Conservation (phyloP, 2,113 vertebrate genomes). For the Equus quagga region DNA sequence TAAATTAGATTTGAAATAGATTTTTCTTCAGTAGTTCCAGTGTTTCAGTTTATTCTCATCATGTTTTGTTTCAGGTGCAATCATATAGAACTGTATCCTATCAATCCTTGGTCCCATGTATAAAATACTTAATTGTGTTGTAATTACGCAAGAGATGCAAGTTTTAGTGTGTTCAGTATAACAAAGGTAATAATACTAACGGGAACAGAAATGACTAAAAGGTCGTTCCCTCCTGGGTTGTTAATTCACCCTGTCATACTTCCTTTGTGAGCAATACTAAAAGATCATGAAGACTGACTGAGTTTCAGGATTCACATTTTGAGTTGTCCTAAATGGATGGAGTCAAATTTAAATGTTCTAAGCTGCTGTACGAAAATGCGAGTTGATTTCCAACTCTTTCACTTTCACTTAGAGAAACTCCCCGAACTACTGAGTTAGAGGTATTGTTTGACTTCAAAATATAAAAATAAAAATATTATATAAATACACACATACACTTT, state of each 20-base stretch:
- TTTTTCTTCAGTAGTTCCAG: conserved; percentile 14
- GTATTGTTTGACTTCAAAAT: background rate
- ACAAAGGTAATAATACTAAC: background rate
- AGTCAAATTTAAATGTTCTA: conserved; percentile 11
- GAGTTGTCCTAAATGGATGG: background rate
- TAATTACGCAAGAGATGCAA: background rate
- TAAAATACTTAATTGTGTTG: background rate
- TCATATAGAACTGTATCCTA: background rate
- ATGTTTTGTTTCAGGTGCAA: background rate
- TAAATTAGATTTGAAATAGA: background rate
- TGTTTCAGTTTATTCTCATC: conserved; percentile 25
- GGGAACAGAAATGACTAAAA: background rate
- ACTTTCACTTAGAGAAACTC: background rate
- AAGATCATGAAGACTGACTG: background rate
- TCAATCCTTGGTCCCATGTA: background rate
- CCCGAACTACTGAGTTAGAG: background rate
- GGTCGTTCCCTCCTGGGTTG: background rate
- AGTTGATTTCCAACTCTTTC: background rate
- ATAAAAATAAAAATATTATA: background rate
- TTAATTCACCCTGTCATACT: background rate
- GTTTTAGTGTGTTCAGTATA: conserved; percentile 11
- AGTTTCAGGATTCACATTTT: background rate
- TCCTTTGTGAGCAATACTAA: background rate
- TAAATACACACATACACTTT: background rate
- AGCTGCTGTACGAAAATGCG: conserved; percentile 10